Evolutionary conservation across 2,888 invertebrate species (phyloP).

Genomic region (Ariolimax columbianus): DNA sequence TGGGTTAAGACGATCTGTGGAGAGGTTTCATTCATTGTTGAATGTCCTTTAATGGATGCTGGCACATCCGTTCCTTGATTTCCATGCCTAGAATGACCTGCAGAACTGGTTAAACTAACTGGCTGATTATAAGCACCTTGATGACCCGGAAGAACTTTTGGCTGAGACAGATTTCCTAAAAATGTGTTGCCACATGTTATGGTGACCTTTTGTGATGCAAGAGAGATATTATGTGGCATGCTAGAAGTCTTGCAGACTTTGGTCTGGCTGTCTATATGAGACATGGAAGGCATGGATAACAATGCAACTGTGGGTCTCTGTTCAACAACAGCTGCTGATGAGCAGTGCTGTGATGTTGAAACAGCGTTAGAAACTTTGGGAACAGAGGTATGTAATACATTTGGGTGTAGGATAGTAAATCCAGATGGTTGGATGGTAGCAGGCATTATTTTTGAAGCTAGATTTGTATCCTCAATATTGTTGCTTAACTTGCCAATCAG

Average conservation of each 20-base stretch:
- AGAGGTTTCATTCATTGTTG: neutral
- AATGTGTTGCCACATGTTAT: neutral
- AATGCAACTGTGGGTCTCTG: neutral
- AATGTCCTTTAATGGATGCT: neutral
- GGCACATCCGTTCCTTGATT: neutral
- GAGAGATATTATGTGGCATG: neutral
- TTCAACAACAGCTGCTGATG: neutral
- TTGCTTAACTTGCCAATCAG: constrained; percentile 6
- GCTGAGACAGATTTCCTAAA: neutral
- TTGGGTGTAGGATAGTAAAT: constrained; percentile 24
- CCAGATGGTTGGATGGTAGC: neutral
- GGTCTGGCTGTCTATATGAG: neutral
- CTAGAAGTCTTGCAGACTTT: neutral
- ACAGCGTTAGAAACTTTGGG: neutral
- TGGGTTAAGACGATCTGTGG: neutral
- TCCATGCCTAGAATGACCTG: too few species aligned
- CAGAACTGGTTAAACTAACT: neutral
- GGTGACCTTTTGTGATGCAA: neutral
- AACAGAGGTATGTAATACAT: neutral
- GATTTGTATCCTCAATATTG: neutral
- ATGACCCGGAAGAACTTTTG: neutral
- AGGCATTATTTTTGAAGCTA: neutral
- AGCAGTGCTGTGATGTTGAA: neutral
- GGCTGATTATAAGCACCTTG: neutral
- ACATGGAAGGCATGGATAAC: neutral